Conservation (phyloP, 2,797 vertebrate genomes). For the Dipus sagitta region DNA sequence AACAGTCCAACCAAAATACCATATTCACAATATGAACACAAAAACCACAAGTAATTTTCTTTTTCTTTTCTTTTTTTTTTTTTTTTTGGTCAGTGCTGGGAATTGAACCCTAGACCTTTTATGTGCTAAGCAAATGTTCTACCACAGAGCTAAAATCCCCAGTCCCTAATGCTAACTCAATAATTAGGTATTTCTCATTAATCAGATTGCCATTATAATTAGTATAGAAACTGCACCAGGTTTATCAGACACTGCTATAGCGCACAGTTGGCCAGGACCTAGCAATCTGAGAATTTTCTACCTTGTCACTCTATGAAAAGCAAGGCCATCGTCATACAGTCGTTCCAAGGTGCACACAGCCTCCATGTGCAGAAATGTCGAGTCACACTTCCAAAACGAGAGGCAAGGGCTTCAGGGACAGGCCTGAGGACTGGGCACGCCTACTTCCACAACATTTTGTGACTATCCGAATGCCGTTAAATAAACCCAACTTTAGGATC, state of each 20-base stretch:
- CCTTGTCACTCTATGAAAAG: neutral
- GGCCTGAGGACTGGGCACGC: neutral
- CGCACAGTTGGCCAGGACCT: neutral
- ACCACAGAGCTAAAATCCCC: neutral
- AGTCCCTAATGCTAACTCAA: slow-evolving; percentile 5
- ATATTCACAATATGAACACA: neutral
- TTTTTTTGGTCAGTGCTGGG: neutral
- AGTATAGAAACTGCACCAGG: neutral
- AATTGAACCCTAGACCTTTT: neutral
- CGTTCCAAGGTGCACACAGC: neutral
- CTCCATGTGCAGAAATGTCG: neutral
- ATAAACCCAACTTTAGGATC: neutral
- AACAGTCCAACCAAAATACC: neutral
- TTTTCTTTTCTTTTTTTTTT: neutral
- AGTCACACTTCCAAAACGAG: neutral
- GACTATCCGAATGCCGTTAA: neutral
- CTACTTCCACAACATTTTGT: neutral
- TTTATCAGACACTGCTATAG: neutral
- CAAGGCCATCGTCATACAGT: neutral
- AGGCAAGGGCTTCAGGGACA: neutral
- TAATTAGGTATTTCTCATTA: neutral
- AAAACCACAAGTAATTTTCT: neutral
- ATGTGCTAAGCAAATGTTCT: neutral
- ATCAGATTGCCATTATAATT: neutral
- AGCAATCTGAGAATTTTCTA: neutral